These are phyloP conservation scores for Phacellophora camtschatica DNA, from an alignment of 30 jellyfish, hydroid and myxozoan species.

Conservation along the genomic window DNA sequence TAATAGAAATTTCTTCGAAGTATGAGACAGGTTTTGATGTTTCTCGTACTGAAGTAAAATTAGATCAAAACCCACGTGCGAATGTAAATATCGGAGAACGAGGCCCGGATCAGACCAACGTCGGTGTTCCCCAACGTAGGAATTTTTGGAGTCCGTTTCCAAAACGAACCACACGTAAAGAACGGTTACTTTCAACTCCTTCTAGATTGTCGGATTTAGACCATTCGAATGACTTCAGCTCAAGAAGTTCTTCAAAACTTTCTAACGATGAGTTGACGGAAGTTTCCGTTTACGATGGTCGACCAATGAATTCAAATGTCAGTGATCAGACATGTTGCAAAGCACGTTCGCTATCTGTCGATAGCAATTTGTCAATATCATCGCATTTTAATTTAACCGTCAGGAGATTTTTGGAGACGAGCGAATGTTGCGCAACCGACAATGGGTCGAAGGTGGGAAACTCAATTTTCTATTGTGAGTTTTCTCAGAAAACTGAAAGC, in stretches of 20 bases:
- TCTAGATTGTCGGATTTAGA: background rate
- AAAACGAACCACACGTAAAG: background rate
- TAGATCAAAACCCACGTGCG: background rate
- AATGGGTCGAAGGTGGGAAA: background rate
- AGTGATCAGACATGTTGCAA: background rate
- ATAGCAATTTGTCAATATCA: slow-evolving; percentile 19
- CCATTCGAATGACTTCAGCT: background rate
- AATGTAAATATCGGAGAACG: no score
- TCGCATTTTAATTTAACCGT: slow-evolving; percentile 23
- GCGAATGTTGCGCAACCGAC: background rate
- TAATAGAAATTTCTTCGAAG: background rate
- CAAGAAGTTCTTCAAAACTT: background rate
- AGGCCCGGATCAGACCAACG: background rate
- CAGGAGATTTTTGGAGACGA: slow-evolving; percentile 14
- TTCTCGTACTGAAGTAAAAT: background rate
- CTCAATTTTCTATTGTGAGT: slow-evolving; percentile 1
- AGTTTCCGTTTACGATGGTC: background rate
- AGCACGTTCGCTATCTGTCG: background rate
- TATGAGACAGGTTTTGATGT: no score
- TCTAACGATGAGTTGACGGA: background rate
- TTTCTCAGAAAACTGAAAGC: background rate
- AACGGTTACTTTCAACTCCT: background rate
- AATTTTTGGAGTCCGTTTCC: background rate
- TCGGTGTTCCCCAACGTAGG: background rate
- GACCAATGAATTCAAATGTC: background rate